These are phyloP conservation scores for Volucella inanis DNA, from an alignment of 2,888 invertebrate species.

Conservation along the genomic window DNA sequence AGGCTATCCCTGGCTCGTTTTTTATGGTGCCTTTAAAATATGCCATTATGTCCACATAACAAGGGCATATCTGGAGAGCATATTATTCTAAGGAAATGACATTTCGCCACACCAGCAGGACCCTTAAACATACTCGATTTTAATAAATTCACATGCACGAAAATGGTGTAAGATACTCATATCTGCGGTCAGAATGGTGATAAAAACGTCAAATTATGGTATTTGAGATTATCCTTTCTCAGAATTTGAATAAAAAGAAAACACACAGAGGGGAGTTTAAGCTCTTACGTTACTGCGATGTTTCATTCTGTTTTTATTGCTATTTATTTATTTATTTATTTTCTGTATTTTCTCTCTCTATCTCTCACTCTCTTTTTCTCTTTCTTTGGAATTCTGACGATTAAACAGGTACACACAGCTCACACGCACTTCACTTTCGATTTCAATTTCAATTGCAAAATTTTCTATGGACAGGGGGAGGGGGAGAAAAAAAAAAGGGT, in stretches of 20 bases:
- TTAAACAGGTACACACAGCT: constrained; percentile 45
- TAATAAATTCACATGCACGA: constrained; percentile 60
- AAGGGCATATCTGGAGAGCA: constrained; percentile 22
- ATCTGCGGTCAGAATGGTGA: constrained; percentile 17
- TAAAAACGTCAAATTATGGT: constrained; percentile 60
- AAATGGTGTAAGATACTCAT: constrained; percentile 30
- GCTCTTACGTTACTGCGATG: no score
- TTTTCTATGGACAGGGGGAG: background rate
- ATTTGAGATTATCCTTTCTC: constrained; percentile 49
- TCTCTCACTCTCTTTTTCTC: constrained; percentile 5
- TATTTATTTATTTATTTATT: no score
- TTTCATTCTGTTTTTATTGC: no score
- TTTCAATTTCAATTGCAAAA: background rate
- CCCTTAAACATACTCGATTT: constrained; percentile 55
- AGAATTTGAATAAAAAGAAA: background rate
- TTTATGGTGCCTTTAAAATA: constrained; percentile 32
- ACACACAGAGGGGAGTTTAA: background rate
- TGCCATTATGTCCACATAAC: constrained; percentile 21
- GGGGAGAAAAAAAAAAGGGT: background rate
- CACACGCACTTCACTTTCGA: constrained; percentile 45
- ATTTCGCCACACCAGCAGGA: constrained; percentile 22
- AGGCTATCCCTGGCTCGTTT: background rate
- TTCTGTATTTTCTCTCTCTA: background rate
- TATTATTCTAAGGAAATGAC: constrained; percentile 22
- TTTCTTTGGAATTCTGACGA: constrained; percentile 43